Conservation (phyloP, 1,140 invertebrate genomes). For the Neocloeon triangulifer region DNA sequence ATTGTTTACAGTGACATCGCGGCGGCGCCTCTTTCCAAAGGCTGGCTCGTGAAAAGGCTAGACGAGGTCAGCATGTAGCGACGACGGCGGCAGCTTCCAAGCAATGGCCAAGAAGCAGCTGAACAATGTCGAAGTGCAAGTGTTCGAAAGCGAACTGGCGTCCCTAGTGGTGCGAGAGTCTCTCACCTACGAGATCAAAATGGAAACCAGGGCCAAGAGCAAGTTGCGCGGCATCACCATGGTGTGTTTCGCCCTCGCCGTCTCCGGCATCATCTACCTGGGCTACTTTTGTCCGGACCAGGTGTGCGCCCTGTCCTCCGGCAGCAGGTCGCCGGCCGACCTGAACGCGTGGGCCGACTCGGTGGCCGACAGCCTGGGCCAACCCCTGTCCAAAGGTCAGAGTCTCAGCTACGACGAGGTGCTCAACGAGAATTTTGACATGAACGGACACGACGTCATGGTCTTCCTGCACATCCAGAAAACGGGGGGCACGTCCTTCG, state of each 20-base stretch:
- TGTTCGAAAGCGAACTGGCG: constrained; percentile 45
- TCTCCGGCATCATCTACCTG: constrained; percentile 63
- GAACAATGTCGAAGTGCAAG: constrained; percentile 54
- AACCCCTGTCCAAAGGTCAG: constrained; percentile 23
- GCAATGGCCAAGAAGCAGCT: constrained; percentile 14
- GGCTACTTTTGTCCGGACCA: constrained; percentile 74
- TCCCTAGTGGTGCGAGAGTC: constrained; percentile 35
- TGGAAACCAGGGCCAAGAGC: constrained; percentile 36
- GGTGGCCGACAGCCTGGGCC: constrained; percentile 29
- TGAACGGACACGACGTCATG: constrained; percentile 84
- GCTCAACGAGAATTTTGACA: constrained; percentile 67
- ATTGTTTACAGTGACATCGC: no score
- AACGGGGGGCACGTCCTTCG: constrained; percentile 83
- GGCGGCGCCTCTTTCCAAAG: no score
- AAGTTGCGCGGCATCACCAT: constrained; percentile 49
- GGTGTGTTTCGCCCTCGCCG: constrained; percentile 49
- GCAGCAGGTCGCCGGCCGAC: constrained; percentile 23
- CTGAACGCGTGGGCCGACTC: constrained; percentile 16
- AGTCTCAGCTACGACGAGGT: constrained; percentile 54
- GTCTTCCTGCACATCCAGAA: constrained; percentile 98
- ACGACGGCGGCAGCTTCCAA: no score
- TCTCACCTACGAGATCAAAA: constrained; percentile 49
- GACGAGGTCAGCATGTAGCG: no score
- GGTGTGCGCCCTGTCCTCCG: constrained; percentile 49
- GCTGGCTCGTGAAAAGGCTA: no score